Base-by-base conservation (phyloP, 2,888 invertebrate species). In the Lycaena phlaeas region DNA sequence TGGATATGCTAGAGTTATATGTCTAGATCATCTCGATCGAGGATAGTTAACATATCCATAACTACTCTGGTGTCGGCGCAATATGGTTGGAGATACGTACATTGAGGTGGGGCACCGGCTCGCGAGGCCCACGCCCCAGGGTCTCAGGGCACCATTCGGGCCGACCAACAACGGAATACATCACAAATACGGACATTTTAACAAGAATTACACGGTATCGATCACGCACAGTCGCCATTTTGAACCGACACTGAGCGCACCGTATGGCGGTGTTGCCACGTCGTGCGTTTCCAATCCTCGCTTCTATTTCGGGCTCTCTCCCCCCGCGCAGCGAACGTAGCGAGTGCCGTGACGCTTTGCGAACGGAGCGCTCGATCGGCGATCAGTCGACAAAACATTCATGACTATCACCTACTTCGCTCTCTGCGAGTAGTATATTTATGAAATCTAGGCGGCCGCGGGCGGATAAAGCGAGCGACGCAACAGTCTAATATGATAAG, bases 191-290 rank as follows among this genome's bases (percentile, higher is more conserved):
- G 65, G 68, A 63, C 74, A 77, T 78, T 82, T 78, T 62, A 69
- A 77, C 74, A 64, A 58, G 68, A 78, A 72, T 75, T 71, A 68
- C 82, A 73, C 82, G 63, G 75, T 82, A 84, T 84, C 78, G 84
- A 84, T 84, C 84, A 84, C 84, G 69, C 84, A 81, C 82, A 71
- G 72, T 64, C 81, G 82, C 84, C 82, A 84, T 84, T 82, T 84
- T 84, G 82, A 76, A 78, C 75, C 71, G 78, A 78, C 79, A 82
- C 82, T 82, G 76, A 78, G 67, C 57, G 51, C 60, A 53, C 59
- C 64, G 64, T 64, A 61, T 63, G 56, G 82, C 79, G 77, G 72
- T 79, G 82, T 79, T 81, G 82, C 82, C 82, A 81, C 82, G 81
- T 81, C 70, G 78, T 64, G 53, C 61, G 68, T 64, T 68, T 73